A percentile compares a stretch with the other conserved stretches of the same genome.
phyloP scores from a whole-genome alignment of 2,113 vertebrate genomes.

The Passer domesticus region DNA sequence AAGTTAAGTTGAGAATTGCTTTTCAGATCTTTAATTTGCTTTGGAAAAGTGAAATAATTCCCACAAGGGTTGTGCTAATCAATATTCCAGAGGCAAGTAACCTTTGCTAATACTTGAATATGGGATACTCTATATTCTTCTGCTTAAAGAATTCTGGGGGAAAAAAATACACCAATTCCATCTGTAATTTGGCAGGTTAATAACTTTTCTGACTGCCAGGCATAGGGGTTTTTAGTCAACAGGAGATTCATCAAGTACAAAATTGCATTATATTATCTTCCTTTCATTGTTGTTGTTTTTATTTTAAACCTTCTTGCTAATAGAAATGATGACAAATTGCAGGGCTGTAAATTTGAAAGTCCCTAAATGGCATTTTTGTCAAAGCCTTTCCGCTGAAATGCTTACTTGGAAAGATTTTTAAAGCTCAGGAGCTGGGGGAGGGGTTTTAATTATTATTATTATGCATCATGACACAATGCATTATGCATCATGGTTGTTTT shows the following conservation, averaged over 20 bases:
- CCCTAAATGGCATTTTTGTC: constrained; percentile 75
- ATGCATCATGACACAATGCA: constrained; percentile 72
- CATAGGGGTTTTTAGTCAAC: constrained; percentile 10
- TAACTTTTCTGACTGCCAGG: not conserved
- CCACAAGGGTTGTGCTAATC: constrained; percentile 9
- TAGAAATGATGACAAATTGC: constrained; percentile 75
- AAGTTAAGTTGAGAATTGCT: constrained; percentile 68
- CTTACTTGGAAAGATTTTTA: constrained; percentile 71
- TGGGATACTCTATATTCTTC: not conserved
- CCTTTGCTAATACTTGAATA: constrained; percentile 24
- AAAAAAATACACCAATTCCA: not conserved
- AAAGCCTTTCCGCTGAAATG: constrained; percentile 71
- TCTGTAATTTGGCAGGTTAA: constrained; percentile 29
- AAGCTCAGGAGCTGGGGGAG: constrained; percentile 59
- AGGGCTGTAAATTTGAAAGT: constrained; percentile 64
- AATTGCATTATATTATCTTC: not conserved
- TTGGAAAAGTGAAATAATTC: constrained; percentile 65
- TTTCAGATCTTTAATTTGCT: constrained; percentile 70
- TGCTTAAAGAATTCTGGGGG: not conserved
- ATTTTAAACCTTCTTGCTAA: constrained; percentile 45
- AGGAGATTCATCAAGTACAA: constrained; percentile 41
- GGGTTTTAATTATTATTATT: constrained; percentile 70
- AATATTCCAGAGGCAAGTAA: constrained; percentile 28
- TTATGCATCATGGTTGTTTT: constrained; percentile 69
- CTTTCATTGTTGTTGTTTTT: constrained; percentile 13